Conservation (phyloP, 2,888 invertebrate species). For the Odiellus spinosus region DNA sequence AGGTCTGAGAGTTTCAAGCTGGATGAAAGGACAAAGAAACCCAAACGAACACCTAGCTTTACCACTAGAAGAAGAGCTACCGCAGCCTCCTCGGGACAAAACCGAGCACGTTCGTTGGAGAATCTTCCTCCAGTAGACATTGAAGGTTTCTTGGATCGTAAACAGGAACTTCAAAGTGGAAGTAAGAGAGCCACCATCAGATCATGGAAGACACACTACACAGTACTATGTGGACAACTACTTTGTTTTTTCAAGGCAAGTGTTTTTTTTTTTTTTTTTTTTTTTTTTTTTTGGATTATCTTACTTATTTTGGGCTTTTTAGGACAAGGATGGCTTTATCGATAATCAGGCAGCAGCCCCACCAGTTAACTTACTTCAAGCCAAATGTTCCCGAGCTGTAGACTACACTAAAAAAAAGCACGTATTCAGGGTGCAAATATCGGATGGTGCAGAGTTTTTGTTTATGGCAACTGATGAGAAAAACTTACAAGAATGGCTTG, state of each 20-base stretch:
- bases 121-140: slow-evolving; percentile 73
- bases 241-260: slow-evolving; percentile 89
- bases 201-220: slow-evolving; percentile 88
- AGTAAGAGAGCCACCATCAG: slow-evolving; percentile 87
- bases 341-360: slow-evolving; percentile 75
- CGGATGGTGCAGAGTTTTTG: slow-evolving; percentile 84
- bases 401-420: slow-evolving; percentile 92
- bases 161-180: slow-evolving; percentile 82
- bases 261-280: no score
- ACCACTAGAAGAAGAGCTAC: slow-evolving; percentile 71
- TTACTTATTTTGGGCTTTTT: no score
- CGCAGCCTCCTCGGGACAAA: slow-evolving; percentile 8
- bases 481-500: slow-evolving; percentile 75
- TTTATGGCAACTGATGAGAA: slow-evolving; percentile 58
- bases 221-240: slow-evolving; percentile 88
- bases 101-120: slow-evolving; percentile 21
- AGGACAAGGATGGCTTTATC: slow-evolving; percentile 71
- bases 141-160: slow-evolving; percentile 76
- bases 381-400: slow-evolving; percentile 65
- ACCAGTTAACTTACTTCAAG: slow-evolving; percentile 54
- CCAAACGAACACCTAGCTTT: slow-evolving; percentile 84
- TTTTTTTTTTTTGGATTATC: no score
- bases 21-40: slow-evolving; percentile 34
- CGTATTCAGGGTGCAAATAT: slow-evolving; percentile 70
- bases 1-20: slow-evolving; percentile 16